Evolutionary conservation across 2,888 invertebrate species (phyloP).

Genomic region (Leucania comma): DNA sequence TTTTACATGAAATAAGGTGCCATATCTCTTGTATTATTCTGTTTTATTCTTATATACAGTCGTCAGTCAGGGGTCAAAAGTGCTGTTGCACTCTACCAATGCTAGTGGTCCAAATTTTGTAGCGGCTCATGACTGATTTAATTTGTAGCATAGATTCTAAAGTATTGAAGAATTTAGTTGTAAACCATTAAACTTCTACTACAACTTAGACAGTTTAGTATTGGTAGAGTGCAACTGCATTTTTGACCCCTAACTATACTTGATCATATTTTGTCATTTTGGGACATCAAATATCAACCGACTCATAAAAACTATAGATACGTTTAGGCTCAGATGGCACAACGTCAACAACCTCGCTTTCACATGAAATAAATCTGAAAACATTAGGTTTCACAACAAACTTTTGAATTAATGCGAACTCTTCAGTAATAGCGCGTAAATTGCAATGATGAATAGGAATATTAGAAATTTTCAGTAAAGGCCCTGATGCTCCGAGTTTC

Average conservation of each 20-base stretch:
- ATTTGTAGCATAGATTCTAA: no score
- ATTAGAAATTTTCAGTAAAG: conserved; percentile 52
- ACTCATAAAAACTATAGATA: background rate
- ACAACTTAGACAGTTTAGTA: no score
- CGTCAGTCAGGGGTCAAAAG: no score
- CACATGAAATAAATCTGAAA: conserved; percentile 1
- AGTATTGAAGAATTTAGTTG: no score
- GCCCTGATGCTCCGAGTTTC: conserved; percentile 51
- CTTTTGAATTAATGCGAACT: conserved; percentile 5
- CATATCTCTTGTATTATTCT: background rate
- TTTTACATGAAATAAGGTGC: background rate
- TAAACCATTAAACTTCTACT: no score
- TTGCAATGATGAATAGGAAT: conserved; percentile 8
- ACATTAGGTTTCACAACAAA: background rate
- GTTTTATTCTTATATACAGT: background rate
- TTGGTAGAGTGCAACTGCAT: no score
- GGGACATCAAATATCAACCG: background rate
- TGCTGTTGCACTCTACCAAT: no score
- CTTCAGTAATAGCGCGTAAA: background rate
- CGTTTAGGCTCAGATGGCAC: background rate
- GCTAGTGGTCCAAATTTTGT: no score
- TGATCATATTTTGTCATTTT: background rate
- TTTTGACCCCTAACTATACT: no score
- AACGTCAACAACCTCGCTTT: background rate
- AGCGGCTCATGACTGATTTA: no score